Evolutionary conservation across 92 coral and sea anemone genomes (phyloP), one percentile per base, ranked within the genome.

Genomic region (Porites lobata): DNA sequence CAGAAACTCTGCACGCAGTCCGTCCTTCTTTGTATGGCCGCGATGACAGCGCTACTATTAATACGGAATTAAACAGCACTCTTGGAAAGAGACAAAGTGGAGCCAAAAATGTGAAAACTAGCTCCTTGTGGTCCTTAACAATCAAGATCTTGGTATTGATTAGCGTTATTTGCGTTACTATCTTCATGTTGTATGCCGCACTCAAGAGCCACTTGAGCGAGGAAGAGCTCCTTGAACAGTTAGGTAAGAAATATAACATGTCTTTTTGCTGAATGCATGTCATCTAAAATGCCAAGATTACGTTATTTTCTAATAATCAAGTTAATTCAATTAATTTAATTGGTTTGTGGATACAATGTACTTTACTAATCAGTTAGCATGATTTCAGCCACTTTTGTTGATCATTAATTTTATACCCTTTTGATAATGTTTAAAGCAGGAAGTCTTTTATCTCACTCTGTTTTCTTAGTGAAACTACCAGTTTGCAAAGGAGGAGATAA

Each of bases 61-160:
- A 63, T 13, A 71, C 87, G 20, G 38, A 83, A 59, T 75, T 74
- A 51, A 43, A 61, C 72, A 15, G 53, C 64, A 67, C 80, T 24
- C 84, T 77, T 68, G 79, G 69, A 77, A 90, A 90, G 77, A 76
- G 74, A 72, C 85, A 81, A 32, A 80, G 76, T 62, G 88, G 94
- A 56, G 68, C 71, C 65, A 67, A 82, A 77, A 68, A 19, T 53
- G 63, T 21, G 69, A 70, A 86, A 65, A 76, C 68, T 66, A 66
- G 74, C 64, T 58, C 87, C 7, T 72, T 67, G 21, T 64, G 87
- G 56, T 91, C 91, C 75, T 68, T 76, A 9, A 68, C 81, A 67
- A 59, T 65, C 38, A 69, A 74, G 62, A 69, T 91, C 32, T 67
- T 70, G 6, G 62, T 86, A 12, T 22, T 86, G 68, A 76, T 91